Percentiles rank a stretch among this genome's conserved stretches.
Conservation (phyloP, 2,797 vertebrate genomes). For the Danio tinwini region DNA sequence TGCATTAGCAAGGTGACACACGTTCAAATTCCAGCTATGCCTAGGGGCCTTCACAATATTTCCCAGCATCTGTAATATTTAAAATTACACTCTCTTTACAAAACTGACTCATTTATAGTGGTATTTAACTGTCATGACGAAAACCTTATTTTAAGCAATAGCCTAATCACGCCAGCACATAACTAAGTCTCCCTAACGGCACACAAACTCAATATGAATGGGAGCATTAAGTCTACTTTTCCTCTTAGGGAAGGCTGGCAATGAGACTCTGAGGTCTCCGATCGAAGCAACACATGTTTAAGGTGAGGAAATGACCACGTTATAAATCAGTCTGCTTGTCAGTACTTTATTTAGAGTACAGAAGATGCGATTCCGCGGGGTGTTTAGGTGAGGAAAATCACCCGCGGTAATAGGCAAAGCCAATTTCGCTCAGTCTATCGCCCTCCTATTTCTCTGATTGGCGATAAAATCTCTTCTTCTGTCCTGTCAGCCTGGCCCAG, state of each 20-base stretch:
- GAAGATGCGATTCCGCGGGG: conserved; percentile 33
- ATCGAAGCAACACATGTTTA: conserved; percentile 39
- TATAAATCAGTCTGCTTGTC: conserved; percentile 54
- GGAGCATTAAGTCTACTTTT: not conserved
- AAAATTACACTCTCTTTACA: conserved; percentile 6
- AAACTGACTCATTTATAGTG: not conserved
- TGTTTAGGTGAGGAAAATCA: conserved; percentile 41
- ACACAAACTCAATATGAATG: not conserved
- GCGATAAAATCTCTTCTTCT: conserved; percentile 21
- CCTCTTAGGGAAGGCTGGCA: conserved; percentile 20
- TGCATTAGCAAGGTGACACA: not conserved
- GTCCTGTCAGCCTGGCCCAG: conserved; percentile 28
- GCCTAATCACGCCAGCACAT: not conserved
- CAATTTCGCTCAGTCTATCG: conserved; percentile 43
- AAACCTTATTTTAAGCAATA: conserved; percentile 1
- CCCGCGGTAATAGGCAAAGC: conserved; percentile 26
- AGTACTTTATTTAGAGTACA: conserved; percentile 48
- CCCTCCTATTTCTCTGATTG: conserved; percentile 43
- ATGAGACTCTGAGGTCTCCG: not conserved
- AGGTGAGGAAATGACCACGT: conserved; percentile 40
- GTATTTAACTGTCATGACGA: not conserved
- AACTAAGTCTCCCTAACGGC: not conserved
- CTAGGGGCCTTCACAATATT: not conserved
- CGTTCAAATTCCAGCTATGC: not conserved
- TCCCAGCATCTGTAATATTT: not conserved